Evolutionary conservation across 2,797 vertebrate species (phyloP).

Genomic region (Onychomys arenicola): DNA sequence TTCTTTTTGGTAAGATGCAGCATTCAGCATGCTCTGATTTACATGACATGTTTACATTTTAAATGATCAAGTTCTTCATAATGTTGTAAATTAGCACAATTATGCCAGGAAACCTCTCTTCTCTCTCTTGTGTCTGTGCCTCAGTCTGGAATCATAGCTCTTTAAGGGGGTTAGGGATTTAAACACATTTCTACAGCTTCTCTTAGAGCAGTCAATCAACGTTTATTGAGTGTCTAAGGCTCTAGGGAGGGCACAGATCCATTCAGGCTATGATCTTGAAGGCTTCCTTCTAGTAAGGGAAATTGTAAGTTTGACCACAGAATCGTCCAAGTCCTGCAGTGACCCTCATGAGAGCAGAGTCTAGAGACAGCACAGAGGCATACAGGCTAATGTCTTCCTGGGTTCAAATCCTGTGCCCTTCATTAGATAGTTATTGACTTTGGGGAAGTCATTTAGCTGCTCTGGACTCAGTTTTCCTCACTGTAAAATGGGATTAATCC

Average conservation of each 20-base stretch:
- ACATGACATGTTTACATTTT: conserved; percentile 44
- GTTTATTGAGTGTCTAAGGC: not conserved
- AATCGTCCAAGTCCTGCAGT: not conserved
- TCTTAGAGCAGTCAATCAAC: not conserved
- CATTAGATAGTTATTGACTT: not conserved
- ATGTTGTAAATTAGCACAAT: conserved; percentile 64
- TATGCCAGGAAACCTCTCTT: not conserved
- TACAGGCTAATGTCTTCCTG: not conserved
- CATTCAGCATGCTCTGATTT: conserved; percentile 54
- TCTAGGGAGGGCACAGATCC: not conserved
- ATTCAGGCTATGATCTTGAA: not conserved
- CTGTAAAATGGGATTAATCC: not conserved
- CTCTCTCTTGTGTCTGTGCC: not conserved
- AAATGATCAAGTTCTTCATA: conserved; percentile 64
- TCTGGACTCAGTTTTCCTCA: not conserved
- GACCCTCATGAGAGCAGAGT: not conserved
- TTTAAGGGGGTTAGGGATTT: not conserved
- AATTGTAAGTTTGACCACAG: not conserved
- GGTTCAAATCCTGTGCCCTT: not conserved
- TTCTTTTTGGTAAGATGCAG: conserved; percentile 17
- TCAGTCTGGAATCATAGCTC: not conserved
- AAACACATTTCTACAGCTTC: not conserved
- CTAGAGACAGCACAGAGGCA: not conserved
- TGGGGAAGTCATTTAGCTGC: not conserved
- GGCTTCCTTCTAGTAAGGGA: not conserved